Evolutionary conservation across 2,888 invertebrate species (phyloP), one percentile per base, ranked within the genome.

Genomic region (Erebia ligea): DNA sequence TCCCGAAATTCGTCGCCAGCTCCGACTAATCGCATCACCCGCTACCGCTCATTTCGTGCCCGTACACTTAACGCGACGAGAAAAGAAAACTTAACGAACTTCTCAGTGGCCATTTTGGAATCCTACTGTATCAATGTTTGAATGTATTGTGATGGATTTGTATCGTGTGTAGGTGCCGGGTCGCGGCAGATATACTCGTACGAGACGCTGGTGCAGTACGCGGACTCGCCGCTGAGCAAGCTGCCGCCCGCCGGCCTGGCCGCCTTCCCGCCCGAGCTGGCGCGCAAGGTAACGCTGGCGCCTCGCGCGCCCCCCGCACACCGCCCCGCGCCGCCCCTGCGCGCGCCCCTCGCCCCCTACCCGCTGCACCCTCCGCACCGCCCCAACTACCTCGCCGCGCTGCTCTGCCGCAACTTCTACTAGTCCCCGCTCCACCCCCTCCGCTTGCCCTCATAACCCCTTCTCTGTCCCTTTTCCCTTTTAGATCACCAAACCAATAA

Each of bases 121-220:
- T 45, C 45, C 45, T 13, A 3, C 34, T 34, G 13, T 45, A 45
- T 11, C 13, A 25, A 25, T 17, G 45, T 50, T 17, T 34, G 15
- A 50, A 50, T 66, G 13, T 17, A 48, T 15, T 25, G 56, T 56
- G 17, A 58, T 10, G 17, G 8, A 10, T 19, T 17, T 5, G 19
- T 58, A 25, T 50, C 10, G 50, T 54, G 63, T 64, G 50, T 86
- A 78, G 86, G 85, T 71, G 82, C 78, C 77, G 86, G 83, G 67
- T 70, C 86, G 83, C 90, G 92, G 82, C 92, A 91, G 88, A 86
- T 85, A 80, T 94, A 94, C 88, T 82, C 91, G 81, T 89, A 92
- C 87, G 92, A 94, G 89, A 91, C 93, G 86, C 88, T 94, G 86
- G 88, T 94, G 89, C 91, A 92, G 88, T 93, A 90, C 88, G 92